Conservation (phyloP, 2,888 invertebrate genomes). For the Leucoma salicis region DNA sequence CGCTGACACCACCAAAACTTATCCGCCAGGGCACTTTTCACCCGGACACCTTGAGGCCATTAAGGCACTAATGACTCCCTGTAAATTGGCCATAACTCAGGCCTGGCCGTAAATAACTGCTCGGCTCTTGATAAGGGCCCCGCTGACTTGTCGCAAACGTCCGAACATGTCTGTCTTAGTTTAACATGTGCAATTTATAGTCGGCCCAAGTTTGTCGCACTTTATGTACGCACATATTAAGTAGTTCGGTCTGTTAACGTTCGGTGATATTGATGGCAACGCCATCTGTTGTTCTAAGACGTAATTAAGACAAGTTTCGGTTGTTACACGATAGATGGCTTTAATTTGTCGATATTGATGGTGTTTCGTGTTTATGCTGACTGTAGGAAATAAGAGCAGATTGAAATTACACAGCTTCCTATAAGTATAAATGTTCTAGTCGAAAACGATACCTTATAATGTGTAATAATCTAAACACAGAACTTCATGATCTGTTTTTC, state of each 20-base stretch:
- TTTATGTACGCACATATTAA: conserved; percentile 35
- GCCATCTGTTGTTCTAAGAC: conserved; percentile 30
- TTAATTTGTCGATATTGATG: conserved; percentile 25
- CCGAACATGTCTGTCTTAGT: conserved; percentile 73
- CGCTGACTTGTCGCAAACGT: conserved; percentile 72
- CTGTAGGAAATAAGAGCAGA: not conserved
- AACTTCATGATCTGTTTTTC: too few relatives aligned
- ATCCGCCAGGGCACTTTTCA: conserved; percentile 63
- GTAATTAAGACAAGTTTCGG: conserved; percentile 31
- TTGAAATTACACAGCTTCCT: too few relatives aligned
- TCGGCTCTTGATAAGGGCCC: conserved; percentile 72
- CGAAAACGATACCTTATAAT: too few relatives aligned
- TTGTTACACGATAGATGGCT: conserved; percentile 26
- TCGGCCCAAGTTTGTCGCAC: conserved; percentile 34
- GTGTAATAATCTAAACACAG: too few relatives aligned
- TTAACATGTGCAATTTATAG: conserved; percentile 73
- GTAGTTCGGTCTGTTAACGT: conserved; percentile 35
- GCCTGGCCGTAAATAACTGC: conserved; percentile 73
- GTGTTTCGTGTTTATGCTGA: not conserved
- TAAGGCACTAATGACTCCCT: conserved; percentile 79
- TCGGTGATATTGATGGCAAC: conserved; percentile 30
- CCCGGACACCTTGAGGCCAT: conserved; percentile 78
- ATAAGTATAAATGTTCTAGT: too few relatives aligned
- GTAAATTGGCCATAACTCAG: conserved; percentile 82
- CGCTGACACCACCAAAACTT: conserved; percentile 65